phyloP scores from a whole-genome alignment of 1,140 invertebrate species.

The Drosophila funebris region DNA sequence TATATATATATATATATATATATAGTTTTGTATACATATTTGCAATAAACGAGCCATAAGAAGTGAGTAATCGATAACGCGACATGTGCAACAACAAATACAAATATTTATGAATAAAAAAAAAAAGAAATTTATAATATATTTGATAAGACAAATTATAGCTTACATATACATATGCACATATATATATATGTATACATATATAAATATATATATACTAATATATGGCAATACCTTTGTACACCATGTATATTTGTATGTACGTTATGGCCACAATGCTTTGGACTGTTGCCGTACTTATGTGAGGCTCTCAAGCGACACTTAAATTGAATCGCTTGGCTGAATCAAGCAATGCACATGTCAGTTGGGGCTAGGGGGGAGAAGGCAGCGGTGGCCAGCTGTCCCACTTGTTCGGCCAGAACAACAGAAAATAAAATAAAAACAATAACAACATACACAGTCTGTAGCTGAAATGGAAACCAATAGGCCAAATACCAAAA shows the following conservation, averaged over 20 bases:
- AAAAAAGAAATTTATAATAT: conserved; percentile 16
- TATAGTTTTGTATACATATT: no score
- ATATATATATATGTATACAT: conserved; percentile 1
- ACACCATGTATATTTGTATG: no score
- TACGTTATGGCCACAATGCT: no score
- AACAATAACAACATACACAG: conserved; percentile 3
- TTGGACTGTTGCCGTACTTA: no score
- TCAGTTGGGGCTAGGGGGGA: not conserved
- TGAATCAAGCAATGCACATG: no score
- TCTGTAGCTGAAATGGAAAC: not conserved
- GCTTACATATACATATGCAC: not conserved
- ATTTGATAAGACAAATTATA: conserved; percentile 17
- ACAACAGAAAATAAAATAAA: not conserved
- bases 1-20: not conserved
- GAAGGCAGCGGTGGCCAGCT: no score
- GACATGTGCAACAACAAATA: not conserved
- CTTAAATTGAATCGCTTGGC: not conserved
- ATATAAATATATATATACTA: not conserved
- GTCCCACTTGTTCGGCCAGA: not conserved
- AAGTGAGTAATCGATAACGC: not conserved
- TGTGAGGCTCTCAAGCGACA: not conserved
- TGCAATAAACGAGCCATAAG: not conserved
- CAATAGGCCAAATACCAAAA: conserved; percentile 17
- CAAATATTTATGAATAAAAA: conserved; percentile 3
- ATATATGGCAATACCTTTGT: not conserved